phyloP scores from a whole-genome alignment of 2,113 vertebrate species.

The Microtus oregoni region DNA sequence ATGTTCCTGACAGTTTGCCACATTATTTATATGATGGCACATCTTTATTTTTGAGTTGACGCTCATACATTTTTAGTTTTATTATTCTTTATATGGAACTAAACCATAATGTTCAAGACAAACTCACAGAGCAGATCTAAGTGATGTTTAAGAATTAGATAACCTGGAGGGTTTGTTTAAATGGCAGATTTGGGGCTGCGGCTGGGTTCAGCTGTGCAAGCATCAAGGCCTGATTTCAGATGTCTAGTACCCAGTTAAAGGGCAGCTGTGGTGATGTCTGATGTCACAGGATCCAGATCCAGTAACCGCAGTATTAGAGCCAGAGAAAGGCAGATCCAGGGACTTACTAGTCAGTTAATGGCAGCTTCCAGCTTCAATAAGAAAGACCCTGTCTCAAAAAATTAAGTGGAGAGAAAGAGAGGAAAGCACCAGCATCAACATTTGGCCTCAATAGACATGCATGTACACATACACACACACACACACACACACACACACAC shows the following conservation, averaged over 20 bases:
- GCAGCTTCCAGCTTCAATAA: neutral
- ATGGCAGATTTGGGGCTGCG: neutral
- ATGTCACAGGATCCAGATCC: neutral
- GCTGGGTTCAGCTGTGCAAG: neutral
- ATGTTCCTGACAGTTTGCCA: slow-evolving; percentile 61
- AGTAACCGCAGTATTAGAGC: neutral
- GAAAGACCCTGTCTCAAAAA: neutral
- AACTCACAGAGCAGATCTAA: slow-evolving; percentile 25
- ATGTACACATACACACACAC: neutral
- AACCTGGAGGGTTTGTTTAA: neutral
- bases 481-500: neutral
- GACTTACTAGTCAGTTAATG: neutral
- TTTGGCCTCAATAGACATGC: neutral
- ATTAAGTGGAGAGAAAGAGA: neutral
- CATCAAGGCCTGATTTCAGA: neutral
- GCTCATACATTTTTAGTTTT: neutral
- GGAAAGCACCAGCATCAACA: neutral
- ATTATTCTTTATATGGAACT: slow-evolving; percentile 7
- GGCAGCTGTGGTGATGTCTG: too few relatives aligned
- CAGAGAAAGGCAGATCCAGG: neutral
- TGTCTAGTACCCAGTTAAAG: neutral
- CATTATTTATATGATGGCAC: slow-evolving; percentile 2
- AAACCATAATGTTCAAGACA: slow-evolving; percentile 12
- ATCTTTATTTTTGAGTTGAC: slow-evolving; percentile 23
- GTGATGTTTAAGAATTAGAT: slow-evolving; percentile 42